Evolutionary conservation across 2,888 invertebrate genomes (phyloP).

Genomic region (Zeuzera pyrina): DNA sequence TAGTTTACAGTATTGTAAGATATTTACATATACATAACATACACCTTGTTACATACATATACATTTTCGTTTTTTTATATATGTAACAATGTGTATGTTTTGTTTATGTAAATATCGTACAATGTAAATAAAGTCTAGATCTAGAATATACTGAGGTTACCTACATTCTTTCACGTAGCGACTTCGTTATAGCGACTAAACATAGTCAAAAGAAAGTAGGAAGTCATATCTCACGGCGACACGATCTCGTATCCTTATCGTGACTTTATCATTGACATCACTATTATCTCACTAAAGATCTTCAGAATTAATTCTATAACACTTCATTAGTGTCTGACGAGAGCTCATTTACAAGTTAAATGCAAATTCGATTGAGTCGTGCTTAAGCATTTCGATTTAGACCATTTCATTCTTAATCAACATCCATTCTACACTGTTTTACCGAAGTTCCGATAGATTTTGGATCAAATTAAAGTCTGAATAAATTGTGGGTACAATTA

Average conservation of each 20-base stretch:
- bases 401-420: slow-evolving; percentile 44
- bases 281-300: slow-evolving; percentile 48
- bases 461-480: slow-evolving; percentile 22
- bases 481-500: slow-evolving; percentile 45
- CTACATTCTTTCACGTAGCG: slow-evolving; percentile 10
- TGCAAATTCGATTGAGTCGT: slow-evolving; percentile 56
- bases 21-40: too few relatives aligned
- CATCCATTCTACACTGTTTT: slow-evolving; percentile 43
- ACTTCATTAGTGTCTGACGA: slow-evolving; percentile 59
- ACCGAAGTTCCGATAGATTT: slow-evolving; percentile 33
- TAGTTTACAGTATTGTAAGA: too few relatives aligned
- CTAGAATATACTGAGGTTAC: too few relatives aligned
- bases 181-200: slow-evolving; percentile 9
- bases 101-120: too few relatives aligned
- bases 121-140: too few relatives aligned
- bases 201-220: slow-evolving; percentile 27
- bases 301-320: slow-evolving; percentile 59
- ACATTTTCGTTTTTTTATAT: too few relatives aligned
- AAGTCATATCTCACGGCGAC: slow-evolving; percentile 51
- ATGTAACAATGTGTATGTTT: too few relatives aligned
- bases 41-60: too few relatives aligned
- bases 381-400: slow-evolving; percentile 48
- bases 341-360: slow-evolving; percentile 53
- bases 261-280: slow-evolving; percentile 44
- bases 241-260: too few relatives aligned